Percentiles rank a stretch among this genome's conserved stretches.
Conservation (phyloP, 2,888 invertebrate genomes). For the Tanaodytes sp. region DNA sequence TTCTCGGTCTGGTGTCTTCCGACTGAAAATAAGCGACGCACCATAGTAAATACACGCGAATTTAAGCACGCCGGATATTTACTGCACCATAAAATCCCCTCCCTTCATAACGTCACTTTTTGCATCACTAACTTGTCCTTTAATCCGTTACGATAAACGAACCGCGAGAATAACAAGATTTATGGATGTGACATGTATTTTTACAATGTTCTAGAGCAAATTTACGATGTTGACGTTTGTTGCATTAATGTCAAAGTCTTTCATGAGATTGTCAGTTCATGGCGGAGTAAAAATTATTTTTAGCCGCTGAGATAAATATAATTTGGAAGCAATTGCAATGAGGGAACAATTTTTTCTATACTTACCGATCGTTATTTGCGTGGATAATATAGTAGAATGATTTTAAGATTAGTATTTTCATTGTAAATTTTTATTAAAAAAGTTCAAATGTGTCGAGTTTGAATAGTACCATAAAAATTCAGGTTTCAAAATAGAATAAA, state of each 20-base stretch:
- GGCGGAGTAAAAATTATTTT: no score
- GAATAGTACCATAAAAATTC: no score
- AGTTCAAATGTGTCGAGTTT: no score
- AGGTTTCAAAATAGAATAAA: no score
- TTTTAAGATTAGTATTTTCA: no score
- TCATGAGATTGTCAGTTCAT: conserved; percentile 27
- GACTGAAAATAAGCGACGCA: conserved; percentile 46
- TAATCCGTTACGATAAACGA: conserved; percentile 49
- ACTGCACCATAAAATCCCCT: conserved; percentile 42
- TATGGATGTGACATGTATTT: conserved; percentile 44
- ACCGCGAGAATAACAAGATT: conserved; percentile 42
- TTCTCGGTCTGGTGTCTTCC: no score
- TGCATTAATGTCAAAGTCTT: conserved; percentile 38
- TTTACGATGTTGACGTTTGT: conserved; percentile 47
- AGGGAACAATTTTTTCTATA: no score
- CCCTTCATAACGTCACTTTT: conserved; percentile 52
- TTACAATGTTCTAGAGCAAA: conserved; percentile 46
- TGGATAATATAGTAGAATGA: no score
- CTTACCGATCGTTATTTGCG: no score
- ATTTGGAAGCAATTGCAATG: no score
- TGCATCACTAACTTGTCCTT: conserved; percentile 48
- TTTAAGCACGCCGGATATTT: conserved; percentile 49
- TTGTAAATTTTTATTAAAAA: no score
- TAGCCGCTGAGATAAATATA: no score
- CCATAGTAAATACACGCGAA: conserved; percentile 51